Evolutionary conservation across 2,888 invertebrate species (phyloP), one percentile per base, ranked within the genome.

Genomic region (Hymenopus coronatus): DNA sequence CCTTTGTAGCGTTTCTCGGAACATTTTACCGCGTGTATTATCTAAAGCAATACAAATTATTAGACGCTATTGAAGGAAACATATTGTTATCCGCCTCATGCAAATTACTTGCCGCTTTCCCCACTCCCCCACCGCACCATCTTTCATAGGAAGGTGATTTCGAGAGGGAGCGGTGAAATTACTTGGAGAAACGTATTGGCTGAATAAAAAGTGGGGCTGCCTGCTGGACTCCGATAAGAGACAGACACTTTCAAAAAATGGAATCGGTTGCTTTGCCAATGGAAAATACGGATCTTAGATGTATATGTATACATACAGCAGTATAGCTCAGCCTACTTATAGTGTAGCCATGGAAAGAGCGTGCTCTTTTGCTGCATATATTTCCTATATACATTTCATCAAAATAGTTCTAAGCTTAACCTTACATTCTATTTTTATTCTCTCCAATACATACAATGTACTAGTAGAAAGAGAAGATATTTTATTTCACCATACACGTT

Each of bases 191-290:
- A 33, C 27, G 82, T 87, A 87, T 87, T 82, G 87, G 40, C 81
- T 87, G 87, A 87, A 87, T 82, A 87, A 87, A 87, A 30, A 27
- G 87, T 82, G 87, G 20, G 82, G 87, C 87, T 87, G 87, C 82
- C 87, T 87, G 87, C 82, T 33, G 87, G 87, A 87, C 87, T 33
- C 87, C 81, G 87, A 87, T 87, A 87, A 87, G 87, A 85, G 85
- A 46, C 40, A 85, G 33, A 84, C 54, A 70, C 20, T 70, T 70
- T 70, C 54, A 70, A 27, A 28, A 86, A 28, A 87, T 87, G 82
- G 82, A 87, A 87, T 82, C 87, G 82, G 28, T 25, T 87, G 87
- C 82, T 87, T 87, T 8, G 14, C 33, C 25, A 54, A 70, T 70
- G 28, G 25, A 81, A 81, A 30, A 15, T 86, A 25, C 30, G 28